Evolutionary conservation across 2,888 invertebrate genomes (phyloP), one percentile per base, ranked within the genome.

Genomic region (Anticlea derivata): DNA sequence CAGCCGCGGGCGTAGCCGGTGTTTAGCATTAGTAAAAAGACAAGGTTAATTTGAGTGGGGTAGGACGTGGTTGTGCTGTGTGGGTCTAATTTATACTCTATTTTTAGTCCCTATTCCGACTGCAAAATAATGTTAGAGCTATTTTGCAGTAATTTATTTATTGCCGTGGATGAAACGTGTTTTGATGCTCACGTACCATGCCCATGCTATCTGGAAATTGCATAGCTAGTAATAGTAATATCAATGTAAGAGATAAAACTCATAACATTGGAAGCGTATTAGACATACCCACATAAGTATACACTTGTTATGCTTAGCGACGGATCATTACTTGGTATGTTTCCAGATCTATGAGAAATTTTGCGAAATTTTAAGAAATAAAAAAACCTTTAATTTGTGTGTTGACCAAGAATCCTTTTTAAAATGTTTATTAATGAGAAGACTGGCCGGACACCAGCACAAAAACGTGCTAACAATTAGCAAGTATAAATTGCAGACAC

Each of bases 1-100:
- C 31, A 44, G 48, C 53, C 39, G 27, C 50, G 11, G 35, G 53
- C 44, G 6, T 3, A 38, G 39, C 44, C 34, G 48, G 43, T 53
- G 39, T 39, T 53, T 48, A 53, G 53, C 34, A 40, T 53, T 49
- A 53, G 53, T 40, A 40, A 40, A 50, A 50, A 47, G 33, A 47
- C 38, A 52, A 47, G 31, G 30, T 26, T 31, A 33, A 22, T 43
- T 41, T 22, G 11, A 40, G 48, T 53, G 48, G 26, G 53, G 44
- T 53, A 49, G 48, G 52, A 24, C 47, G 29, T 27, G 12, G 27
- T 5, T 47, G 41, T 47, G 22, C 41, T 52, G 38, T 52, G 43
- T 52, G 37, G 11, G 8, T 33, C 17, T 31, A 47, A 52, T 41
- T 17, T 38, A 33, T 29, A 11, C 23, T 27, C n/a, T 48, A 39